Conservation (phyloP, 2,797 vertebrate genomes). For the Tympanoctomys barrerae region DNA sequence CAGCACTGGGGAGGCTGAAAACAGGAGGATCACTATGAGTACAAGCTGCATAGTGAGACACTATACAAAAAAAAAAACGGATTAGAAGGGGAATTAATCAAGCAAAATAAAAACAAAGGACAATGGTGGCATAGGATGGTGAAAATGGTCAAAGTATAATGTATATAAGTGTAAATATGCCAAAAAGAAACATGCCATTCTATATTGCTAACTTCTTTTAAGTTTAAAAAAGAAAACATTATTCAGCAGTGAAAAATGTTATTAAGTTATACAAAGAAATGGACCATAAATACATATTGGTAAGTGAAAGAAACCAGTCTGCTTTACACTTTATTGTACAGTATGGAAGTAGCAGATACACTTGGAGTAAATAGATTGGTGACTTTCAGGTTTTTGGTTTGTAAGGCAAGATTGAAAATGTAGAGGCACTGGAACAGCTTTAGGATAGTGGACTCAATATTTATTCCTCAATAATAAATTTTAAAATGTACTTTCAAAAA, state of each 20-base stretch:
- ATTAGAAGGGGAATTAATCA: too few species aligned
- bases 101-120: not conserved
- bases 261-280: not conserved
- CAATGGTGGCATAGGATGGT: not conserved
- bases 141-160: not conserved
- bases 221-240: not conserved
- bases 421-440: not conserved
- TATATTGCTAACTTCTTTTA: not conserved
- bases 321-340: not conserved
- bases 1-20: too few species aligned
- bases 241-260: not conserved
- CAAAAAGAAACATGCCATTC: not conserved
- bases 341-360: not conserved
- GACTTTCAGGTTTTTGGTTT: not conserved
- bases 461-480: not conserved
- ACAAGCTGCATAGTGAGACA: too few species aligned
- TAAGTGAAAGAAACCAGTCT: not conserved
- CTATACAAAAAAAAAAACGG: too few species aligned
- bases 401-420: not conserved
- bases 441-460: not conserved
- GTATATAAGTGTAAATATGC: not conserved
- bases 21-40: too few species aligned
- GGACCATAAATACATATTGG: not conserved
- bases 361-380: not conserved
- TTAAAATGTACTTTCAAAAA: not conserved